Conservation (phyloP, 2,113 vertebrate species). For the Aegotheles bennettii region DNA sequence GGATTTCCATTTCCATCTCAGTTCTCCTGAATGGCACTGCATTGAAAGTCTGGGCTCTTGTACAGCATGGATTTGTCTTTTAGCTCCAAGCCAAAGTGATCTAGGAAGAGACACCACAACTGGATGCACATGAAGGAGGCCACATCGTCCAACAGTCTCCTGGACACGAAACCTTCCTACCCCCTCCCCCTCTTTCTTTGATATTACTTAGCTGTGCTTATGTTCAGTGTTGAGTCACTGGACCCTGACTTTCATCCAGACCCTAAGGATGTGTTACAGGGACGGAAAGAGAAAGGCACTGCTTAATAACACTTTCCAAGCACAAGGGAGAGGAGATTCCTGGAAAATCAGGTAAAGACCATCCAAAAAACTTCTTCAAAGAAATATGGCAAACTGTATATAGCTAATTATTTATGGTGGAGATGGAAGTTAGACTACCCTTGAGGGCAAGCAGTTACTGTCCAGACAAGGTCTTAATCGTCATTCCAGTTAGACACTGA, state of each 20-base stretch:
- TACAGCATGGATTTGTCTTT: not conserved
- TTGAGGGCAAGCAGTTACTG: constrained; percentile 12
- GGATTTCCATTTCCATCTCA: not conserved
- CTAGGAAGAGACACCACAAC: not conserved
- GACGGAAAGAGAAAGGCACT: constrained; percentile 53
- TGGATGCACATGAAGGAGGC: not conserved
- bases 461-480: constrained; percentile 48
- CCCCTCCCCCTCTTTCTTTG: not conserved
- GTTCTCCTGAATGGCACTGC: not conserved
- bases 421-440: constrained; percentile 4
- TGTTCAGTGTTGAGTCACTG: not conserved
- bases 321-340: constrained; percentile 52
- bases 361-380: constrained; percentile 48
- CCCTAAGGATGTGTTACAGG: not conserved
- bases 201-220: not conserved
- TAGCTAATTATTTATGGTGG: constrained; percentile 28
- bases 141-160: not conserved
- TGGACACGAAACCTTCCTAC: not conserved
- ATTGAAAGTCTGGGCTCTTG: not conserved
- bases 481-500: constrained; percentile 32
- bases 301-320: constrained; percentile 48
- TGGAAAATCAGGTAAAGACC: constrained; percentile 50
- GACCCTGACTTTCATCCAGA: not conserved
- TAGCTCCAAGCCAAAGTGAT: not conserved
- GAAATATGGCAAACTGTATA: constrained; percentile 20